Evolutionary conservation across 2,888 invertebrate species (phyloP), one percentile per base, ranked within the genome.

Genomic region (Coenonympha glycerion): DNA sequence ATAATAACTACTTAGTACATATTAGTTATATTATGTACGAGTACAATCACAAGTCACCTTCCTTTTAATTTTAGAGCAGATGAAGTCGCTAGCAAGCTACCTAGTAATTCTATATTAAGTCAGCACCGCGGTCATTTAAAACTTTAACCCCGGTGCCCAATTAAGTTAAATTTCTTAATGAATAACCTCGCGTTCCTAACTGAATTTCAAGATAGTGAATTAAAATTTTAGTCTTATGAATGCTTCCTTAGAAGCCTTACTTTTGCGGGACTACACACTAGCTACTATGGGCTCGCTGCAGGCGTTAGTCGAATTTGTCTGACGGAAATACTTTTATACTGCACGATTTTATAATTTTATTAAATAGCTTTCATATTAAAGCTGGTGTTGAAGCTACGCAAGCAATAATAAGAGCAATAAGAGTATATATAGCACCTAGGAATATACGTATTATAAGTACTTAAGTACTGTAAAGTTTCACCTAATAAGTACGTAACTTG

Each of bases 251-350:
- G 28, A 41, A 41, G 22, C 39, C 30, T 18, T 30, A 41, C 11
- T 41, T 30, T 19, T 11, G 41, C 41, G 41, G 41, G 41, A 30
- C 30, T 41, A 41, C 41, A 41, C 28, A 30, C 41, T 19, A 19
- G 41, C 28, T 4, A 41, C 28, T 19, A 11, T 11, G 28, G 26
- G 28, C 28, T n/a, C 30, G 28, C 28, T 30, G 18, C 30, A 19
- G 41, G 30, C 28, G 41, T 30, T 30, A 30, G 41, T 28, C 41
- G 41, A 41, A 41, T 41, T 41, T 41, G 28, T 19, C 16, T 40
- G 24, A 22, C 37, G 21, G 6, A 4, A 6, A 1, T 22, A 15
- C 13, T 19, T 41, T 41, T 30, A 41, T 9, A 3, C 18, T 13
- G n/a, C n/a, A 6, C 15, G 24, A 37, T n/a, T n/a, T n/a, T n/a